Conservation (phyloP, 2,888 invertebrate genomes). For the Cacoxenus indagator region DNA sequence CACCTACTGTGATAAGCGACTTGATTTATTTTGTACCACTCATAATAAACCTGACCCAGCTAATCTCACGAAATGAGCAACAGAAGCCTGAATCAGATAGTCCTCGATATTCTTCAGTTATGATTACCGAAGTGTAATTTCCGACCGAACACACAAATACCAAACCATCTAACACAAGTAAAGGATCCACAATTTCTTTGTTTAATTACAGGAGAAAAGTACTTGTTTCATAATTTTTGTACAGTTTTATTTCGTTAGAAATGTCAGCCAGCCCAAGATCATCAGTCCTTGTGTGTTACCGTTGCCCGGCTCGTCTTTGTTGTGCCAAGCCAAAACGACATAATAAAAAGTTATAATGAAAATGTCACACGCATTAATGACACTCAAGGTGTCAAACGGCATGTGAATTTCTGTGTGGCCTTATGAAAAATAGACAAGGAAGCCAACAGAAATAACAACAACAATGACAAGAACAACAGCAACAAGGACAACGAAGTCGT, state of each 20-base stretch:
- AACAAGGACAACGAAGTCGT: conserved; percentile 26
- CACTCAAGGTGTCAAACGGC: conserved; percentile 63
- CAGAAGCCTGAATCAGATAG: no score
- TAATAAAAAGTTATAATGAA: conserved; percentile 58
- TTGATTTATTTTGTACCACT: no score
- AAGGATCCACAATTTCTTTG: neutral
- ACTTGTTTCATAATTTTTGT: no score
- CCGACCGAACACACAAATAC: no score
- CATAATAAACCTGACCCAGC: no score
- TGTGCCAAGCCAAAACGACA: neutral
- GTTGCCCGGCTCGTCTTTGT: no score
- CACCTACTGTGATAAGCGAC: no score
- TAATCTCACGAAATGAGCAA: no score
- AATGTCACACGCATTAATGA: conserved; percentile 68
- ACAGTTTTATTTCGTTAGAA: neutral
- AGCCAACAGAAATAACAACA: no score
- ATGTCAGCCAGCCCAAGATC: neutral
- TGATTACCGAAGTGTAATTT: no score
- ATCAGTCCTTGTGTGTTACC: neutral
- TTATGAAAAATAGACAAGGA: neutral
- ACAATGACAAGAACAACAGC: neutral
- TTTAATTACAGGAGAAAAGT: neutral
- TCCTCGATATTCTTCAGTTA: no score
- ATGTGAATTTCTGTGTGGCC: conserved; percentile 28
- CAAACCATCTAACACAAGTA: neutral